Evolutionary conservation across 2,888 invertebrate genomes (phyloP).

Genomic region (Perithous albicinctus): DNA sequence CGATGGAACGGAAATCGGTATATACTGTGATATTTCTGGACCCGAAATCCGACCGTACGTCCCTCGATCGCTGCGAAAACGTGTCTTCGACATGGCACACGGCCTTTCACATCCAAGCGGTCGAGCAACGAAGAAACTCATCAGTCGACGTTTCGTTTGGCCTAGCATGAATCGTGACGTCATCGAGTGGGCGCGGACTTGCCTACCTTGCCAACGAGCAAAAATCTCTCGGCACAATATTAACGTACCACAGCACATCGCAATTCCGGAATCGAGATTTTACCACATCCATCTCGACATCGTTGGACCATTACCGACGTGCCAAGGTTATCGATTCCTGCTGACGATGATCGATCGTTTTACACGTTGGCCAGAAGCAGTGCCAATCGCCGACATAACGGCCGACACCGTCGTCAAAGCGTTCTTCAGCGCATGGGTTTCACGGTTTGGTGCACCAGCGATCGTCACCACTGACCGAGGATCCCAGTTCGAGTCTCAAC

Average conservation of each 20-base stretch:
- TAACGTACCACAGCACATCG: not conserved
- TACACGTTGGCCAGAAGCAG: not conserved
- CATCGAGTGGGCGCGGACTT: too few species aligned
- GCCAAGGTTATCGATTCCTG: not conserved
- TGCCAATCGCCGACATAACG: not conserved
- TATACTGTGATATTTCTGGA: not conserved
- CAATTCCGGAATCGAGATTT: not conserved
- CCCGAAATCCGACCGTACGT: not conserved
- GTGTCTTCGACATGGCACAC: not conserved
- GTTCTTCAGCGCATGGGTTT: not conserved
- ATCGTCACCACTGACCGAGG: slow-evolving; percentile 79
- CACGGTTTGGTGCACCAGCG: slow-evolving; percentile 2
- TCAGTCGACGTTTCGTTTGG: not conserved
- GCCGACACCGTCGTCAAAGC: not conserved
- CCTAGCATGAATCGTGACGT: not conserved
- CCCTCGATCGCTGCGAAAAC: not conserved
- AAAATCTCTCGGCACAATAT: not conserved
- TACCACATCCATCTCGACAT: not conserved
- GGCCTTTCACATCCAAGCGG: slow-evolving; percentile 1
- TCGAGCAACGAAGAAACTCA: not conserved
- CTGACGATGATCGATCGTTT: slow-evolving; percentile 3
- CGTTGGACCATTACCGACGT: not conserved
- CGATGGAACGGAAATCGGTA: not conserved
- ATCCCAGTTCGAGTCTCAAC: slow-evolving; percentile 74
- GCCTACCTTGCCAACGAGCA: not conserved